A percentile compares a stretch with the other conserved stretches of the same genome.
These are phyloP conservation scores for Heliornis fulica DNA, from an alignment of 2,113 vertebrate species.

Conservation along the genomic window DNA sequence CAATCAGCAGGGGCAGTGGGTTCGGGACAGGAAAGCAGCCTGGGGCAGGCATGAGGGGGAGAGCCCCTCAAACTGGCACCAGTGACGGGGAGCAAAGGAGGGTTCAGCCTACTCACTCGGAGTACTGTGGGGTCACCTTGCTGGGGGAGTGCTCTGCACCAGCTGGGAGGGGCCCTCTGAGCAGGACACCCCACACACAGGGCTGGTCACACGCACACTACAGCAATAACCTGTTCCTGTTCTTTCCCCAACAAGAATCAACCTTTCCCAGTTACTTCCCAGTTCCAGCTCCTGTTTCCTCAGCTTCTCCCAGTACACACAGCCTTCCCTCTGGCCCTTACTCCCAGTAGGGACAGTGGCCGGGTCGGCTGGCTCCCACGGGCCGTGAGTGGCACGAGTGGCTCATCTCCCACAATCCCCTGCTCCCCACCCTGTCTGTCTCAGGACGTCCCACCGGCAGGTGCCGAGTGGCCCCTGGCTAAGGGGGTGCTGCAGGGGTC, in stretches of 20 bases:
- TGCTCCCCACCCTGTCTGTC: rapidly evolving
- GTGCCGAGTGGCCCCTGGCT: background rate
- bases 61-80: no score
- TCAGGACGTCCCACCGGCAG: background rate
- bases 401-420: background rate
- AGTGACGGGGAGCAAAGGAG: background rate
- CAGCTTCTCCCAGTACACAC: background rate
- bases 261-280: background rate
- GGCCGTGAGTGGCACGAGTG: background rate
- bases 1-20: no score
- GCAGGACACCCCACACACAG: background rate
- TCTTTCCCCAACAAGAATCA: background rate
- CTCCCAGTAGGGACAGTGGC: background rate
- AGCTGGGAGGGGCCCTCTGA: background rate
- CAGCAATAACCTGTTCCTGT: background rate
- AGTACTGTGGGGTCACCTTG: background rate
- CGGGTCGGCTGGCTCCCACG: no score
- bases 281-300: background rate
- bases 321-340: background rate
- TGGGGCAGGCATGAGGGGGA: no score
- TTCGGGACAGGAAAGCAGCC: no score
- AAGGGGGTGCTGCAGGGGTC: background rate
- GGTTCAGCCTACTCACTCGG: background rate
- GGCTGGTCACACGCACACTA: background rate
- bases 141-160: rapidly evolving